phyloP scores from a whole-genome alignment of 2,113 vertebrate genomes.

The Poeciliopsis retropinna region DNA sequence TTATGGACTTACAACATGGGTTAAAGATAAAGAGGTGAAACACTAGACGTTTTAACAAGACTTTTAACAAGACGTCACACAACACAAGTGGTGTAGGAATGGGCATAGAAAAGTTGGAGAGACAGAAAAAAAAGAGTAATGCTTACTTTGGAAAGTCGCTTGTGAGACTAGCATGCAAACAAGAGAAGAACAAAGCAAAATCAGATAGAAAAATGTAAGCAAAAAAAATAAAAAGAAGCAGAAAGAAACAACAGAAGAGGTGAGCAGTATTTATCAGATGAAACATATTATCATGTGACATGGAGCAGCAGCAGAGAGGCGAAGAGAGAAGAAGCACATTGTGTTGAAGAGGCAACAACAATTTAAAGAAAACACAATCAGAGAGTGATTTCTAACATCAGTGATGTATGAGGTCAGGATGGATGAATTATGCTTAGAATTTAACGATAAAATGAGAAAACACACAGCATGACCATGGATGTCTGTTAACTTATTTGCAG shows the following conservation, averaged over 20 bases:
- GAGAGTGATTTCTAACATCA: conserved; percentile 31
- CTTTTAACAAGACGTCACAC: conserved; percentile 55
- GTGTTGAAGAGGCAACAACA: conserved; percentile 33
- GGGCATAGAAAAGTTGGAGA: conserved; percentile 61
- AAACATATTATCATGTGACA: conserved; percentile 67
- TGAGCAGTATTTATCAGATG: conserved; percentile 73
- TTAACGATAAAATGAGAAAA: conserved; percentile 4
- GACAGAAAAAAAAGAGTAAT: conserved; percentile 87
- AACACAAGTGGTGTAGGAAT: conserved; percentile 56
- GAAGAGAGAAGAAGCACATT: conserved; percentile 49
- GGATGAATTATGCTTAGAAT: conserved; percentile 28
- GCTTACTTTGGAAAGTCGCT: conserved; percentile 99
- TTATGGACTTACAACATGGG: background rate
- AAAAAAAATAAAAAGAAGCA: conserved; percentile 66
- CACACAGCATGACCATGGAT: background rate
- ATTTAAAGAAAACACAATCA: conserved; percentile 27
- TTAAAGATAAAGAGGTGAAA: conserved; percentile 40
- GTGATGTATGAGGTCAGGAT: conserved; percentile 34
- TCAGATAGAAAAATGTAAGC: conserved; percentile 71
- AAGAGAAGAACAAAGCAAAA: conserved; percentile 90
- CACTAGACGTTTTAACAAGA: conserved; percentile 40
- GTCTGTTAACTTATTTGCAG: background rate
- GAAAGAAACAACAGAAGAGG: conserved; percentile 68
- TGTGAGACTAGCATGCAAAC: conserved; percentile 96
- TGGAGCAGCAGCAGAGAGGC: conserved; percentile 55